These are phyloP conservation scores for Prenolepis imparis DNA, from an alignment of 2,888 invertebrate species.

Conservation along the genomic window DNA sequence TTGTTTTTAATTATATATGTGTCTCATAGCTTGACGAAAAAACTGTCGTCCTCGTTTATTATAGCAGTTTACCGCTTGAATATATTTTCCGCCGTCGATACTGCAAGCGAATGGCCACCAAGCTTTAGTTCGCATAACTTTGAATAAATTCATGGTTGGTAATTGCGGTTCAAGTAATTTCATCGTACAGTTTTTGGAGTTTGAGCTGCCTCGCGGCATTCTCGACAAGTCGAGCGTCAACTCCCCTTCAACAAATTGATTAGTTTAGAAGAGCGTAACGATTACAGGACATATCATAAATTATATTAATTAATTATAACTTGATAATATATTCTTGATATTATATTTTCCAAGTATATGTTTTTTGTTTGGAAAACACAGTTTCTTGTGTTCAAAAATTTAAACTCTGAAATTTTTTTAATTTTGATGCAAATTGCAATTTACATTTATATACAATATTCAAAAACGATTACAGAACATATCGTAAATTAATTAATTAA, in stretches of 20 bases:
- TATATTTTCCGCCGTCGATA: slow-evolving; percentile 76
- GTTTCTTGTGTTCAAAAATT: too few relatives aligned
- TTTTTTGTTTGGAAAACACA: too few relatives aligned
- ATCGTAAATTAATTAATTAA: slow-evolving; percentile 2
- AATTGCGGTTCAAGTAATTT: slow-evolving; percentile 84
- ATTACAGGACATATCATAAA: not conserved
- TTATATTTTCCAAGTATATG: too few relatives aligned
- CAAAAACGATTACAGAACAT: not conserved
- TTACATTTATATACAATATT: too few relatives aligned
- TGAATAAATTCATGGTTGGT: slow-evolving; percentile 90
- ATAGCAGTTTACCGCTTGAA: slow-evolving; percentile 78
- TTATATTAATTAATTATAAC: slow-evolving; percentile 6
- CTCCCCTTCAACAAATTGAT: slow-evolving; percentile 86
- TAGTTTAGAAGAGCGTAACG: not conserved
- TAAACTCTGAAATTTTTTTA: too few relatives aligned
- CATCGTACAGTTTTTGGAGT: slow-evolving; percentile 86
- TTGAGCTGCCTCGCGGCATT: slow-evolving; percentile 88
- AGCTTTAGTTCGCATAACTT: slow-evolving; percentile 87
- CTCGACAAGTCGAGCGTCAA: slow-evolving; percentile 88
- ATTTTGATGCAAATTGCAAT: too few relatives aligned
- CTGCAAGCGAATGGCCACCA: slow-evolving; percentile 90
- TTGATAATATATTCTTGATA: too few relatives aligned
- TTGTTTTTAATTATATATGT: not conserved
- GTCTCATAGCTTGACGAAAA: not conserved
- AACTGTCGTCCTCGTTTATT: not conserved